Evolutionary conservation across 1,140 invertebrate genomes (phyloP).

Genomic region (Drosophila pandora): DNA sequence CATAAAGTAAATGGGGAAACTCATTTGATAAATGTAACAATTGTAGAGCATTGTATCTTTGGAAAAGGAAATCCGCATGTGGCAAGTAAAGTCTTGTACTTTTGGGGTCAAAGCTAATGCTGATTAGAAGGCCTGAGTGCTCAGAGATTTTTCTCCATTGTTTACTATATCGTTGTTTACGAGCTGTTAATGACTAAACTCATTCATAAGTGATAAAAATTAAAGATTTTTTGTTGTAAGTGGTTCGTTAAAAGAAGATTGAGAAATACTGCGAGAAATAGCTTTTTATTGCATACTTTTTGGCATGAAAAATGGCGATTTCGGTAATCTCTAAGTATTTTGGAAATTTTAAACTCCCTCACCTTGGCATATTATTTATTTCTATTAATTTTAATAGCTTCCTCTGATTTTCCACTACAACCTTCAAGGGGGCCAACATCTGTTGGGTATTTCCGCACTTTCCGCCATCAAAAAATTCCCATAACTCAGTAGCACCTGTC

Average conservation of each 20-base stretch:
- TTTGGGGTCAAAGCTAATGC: conserved; percentile 75
- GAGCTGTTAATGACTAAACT: conserved; percentile 34
- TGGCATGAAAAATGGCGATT: background rate
- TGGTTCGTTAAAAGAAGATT: background rate
- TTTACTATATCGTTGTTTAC: conserved; percentile 42
- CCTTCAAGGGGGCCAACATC: conserved; percentile 4
- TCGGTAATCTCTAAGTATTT: background rate
- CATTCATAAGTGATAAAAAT: conserved; percentile 1
- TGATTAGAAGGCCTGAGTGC: conserved; percentile 37
- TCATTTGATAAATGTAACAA: conserved; percentile 69
- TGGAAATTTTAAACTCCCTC: background rate
- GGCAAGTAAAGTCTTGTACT: conserved; percentile 43
- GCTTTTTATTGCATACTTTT: background rate
- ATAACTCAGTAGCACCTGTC: conserved; percentile 49
- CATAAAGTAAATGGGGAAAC: conserved; percentile 41
- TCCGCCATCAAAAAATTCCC: conserved; percentile 34
- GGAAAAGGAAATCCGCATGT: conserved; percentile 19
- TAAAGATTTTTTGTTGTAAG: background rate
- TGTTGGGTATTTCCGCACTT: conserved; percentile 44
- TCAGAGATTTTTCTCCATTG: conserved; percentile 27
- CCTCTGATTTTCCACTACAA: background rate
- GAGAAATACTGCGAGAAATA: background rate
- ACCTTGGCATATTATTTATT: too few species aligned
- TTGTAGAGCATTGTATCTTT: conserved; percentile 35
- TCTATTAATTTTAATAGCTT: background rate